Base-by-base conservation (phyloP, 2,888 invertebrate species). In the Portevinia maculata region DNA sequence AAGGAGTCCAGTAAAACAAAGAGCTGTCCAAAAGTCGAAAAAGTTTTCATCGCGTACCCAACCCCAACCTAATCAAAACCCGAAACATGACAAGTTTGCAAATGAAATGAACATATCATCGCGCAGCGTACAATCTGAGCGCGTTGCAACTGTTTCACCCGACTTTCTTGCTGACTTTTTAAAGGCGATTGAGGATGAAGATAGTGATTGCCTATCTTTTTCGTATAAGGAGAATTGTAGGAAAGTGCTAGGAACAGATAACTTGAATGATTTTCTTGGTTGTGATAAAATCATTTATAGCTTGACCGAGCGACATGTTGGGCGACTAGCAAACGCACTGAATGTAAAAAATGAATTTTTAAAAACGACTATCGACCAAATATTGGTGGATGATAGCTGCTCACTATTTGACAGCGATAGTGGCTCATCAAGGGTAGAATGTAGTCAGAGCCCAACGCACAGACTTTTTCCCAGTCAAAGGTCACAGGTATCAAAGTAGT, bases 361-460 rank as follows among this genome's bases (percentile, higher is more conserved):
- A 0, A 83, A 62, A 6, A 11, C 34, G 28, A 57, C 55, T 4
- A 83, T 83, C 9, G 67, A 83, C 11, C 15, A 28, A 6, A 37
- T 78, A 24, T 21, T 83, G 9, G 11, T 30, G 1, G 55, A 55
- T 28, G 76, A 60, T 24, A 11, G 48, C 13, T 11, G 5, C 30
- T 19, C 8, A 19, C 6, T 21, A 1, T 0, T 48, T 2, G 37
- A 53, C 19, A 67, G 71, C 32, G 67, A 67, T 39, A 83, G 76
- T 17, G 57, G 39, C 17, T 50, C 60, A 0, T 83, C 83, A 11
- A 50, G 62, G 0, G 28, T 83, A 8, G 67, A 71, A 37, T 83
- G 83, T 32, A 83, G 83, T n/a, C 83, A 78, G 48, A 83, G 83
- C 24, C 78, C 83, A 37, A 39, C 83, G 3, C 76, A 65, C 11